A percentile compares a stretch with the other conserved stretches of the same genome.
Evolutionary conservation across 2,888 invertebrate species (phyloP).

Genomic region (Molanna angustata): DNA sequence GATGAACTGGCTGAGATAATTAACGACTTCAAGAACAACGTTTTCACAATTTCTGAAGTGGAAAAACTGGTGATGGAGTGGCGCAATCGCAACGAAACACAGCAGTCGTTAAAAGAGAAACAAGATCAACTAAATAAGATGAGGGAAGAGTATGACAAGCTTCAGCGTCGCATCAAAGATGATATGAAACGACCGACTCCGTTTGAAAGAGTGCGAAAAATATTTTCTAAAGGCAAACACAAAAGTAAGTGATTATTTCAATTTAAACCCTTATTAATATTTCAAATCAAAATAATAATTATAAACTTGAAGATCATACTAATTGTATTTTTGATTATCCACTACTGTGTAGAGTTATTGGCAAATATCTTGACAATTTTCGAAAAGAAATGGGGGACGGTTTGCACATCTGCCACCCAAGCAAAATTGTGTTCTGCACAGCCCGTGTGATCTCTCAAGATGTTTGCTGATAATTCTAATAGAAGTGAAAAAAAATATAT

Average conservation of each 20-base stretch:
- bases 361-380: too few species aligned
- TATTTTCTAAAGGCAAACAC: conserved; percentile 66
- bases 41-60: conserved; percentile 79
- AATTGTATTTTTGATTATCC: too few species aligned
- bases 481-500: too few species aligned
- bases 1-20: conserved; percentile 84
- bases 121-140: conserved; percentile 78
- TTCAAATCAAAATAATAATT: background rate
- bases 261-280: conserved; percentile 7
- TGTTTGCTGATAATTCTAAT: too few species aligned
- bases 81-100: conserved; percentile 84
- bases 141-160: conserved; percentile 78
- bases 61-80: conserved; percentile 83
- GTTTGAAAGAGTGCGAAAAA: conserved; percentile 73
- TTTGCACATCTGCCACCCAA: too few species aligned
- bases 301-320: too few species aligned
- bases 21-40: conserved; percentile 86
- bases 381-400: too few species aligned
- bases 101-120: conserved; percentile 81
- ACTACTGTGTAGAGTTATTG: too few species aligned
- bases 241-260: conserved; percentile 45
- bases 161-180: conserved; percentile 74
- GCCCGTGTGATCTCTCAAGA: too few species aligned
- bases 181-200: conserved; percentile 75
- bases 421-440: too few species aligned